Conservation (phyloP, 1,140 invertebrate genomes). For the Apis cerana region DNA sequence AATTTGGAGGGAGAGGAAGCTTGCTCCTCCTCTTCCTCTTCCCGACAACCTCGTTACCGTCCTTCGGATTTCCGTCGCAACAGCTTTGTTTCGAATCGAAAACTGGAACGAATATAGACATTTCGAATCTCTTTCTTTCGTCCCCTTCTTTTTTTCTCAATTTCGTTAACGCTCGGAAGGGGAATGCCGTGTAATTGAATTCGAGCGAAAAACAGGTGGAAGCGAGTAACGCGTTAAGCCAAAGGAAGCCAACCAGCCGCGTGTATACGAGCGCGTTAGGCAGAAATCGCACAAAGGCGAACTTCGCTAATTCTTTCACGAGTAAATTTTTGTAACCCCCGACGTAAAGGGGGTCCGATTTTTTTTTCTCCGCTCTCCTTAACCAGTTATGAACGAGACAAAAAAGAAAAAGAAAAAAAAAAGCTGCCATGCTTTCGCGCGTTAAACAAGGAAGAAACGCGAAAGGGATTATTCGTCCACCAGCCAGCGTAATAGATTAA, state of each 20-base stretch:
- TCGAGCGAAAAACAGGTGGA: background rate
- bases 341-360: background rate
- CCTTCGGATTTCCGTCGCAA: slow-evolving; percentile 20
- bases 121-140: background rate
- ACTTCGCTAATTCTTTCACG: slow-evolving; percentile 15
- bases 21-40: background rate
- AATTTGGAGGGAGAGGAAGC: slow-evolving; percentile 51
- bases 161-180: background rate
- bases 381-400: background rate
- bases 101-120: background rate
- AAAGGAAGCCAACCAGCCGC: too few relatives aligned
- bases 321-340: slow-evolving; percentile 35
- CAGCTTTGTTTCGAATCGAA: slow-evolving; percentile 30
- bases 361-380: too few relatives aligned
- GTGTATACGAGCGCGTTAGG: background rate
- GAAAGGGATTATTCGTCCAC: slow-evolving; percentile 46
- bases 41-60: slow-evolving; percentile 56
- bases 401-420: too few relatives aligned
- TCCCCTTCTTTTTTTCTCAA: too few relatives aligned
- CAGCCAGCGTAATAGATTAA: slow-evolving; percentile 30
- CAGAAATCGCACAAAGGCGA: background rate
- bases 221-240: background rate
- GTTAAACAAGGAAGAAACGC: slow-evolving; percentile 33
- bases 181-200: background rate
- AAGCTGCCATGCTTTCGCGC: too few relatives aligned